These are phyloP conservation scores for Lampris megalopsis DNA, from an alignment of 2,113 vertebrate species.

Conservation along the genomic window DNA sequence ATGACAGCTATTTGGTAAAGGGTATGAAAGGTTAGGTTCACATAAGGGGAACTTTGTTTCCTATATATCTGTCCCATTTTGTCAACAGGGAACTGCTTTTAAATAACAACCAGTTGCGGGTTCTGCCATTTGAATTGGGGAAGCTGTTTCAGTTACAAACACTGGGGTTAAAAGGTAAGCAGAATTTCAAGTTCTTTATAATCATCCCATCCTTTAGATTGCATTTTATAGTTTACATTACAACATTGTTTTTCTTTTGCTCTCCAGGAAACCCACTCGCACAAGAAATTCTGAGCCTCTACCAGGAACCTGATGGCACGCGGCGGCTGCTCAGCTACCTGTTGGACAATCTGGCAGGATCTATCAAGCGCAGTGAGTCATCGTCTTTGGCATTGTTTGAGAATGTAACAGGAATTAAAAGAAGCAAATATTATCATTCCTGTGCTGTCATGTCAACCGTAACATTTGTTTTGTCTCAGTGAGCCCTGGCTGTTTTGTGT, in stretches of 20 bases:
- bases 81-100: slow-evolving; percentile 98
- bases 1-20: neutral
- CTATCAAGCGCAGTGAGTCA: slow-evolving; percentile 96
- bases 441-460: neutral
- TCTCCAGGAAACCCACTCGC: slow-evolving; percentile 96
- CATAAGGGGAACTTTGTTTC: slow-evolving; percentile 16
- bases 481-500: neutral
- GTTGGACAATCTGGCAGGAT: slow-evolving; percentile 99
- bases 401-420: neutral
- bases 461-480: neutral
- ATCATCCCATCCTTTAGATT: slow-evolving; percentile 45
- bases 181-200: slow-evolving; percentile 26
- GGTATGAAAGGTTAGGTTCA: slow-evolving; percentile 7
- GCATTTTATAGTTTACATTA: slow-evolving; percentile 12
- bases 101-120: slow-evolving; percentile 99
- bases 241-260: slow-evolving; percentile 17
- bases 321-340: slow-evolving; percentile 97
- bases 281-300: slow-evolving; percentile 98
- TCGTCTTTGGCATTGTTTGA: slow-evolving; percentile 31
- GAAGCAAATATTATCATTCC: neutral
- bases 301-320: slow-evolving; percentile 97
- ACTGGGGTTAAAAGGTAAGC: slow-evolving; percentile 97
- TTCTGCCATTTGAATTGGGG: slow-evolving; percentile 99
- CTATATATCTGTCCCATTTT: slow-evolving; percentile 26
- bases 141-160: slow-evolving; percentile 99